Conservation (phyloP, 2,888 invertebrate genomes). For the Ophonus ardosiacus region DNA sequence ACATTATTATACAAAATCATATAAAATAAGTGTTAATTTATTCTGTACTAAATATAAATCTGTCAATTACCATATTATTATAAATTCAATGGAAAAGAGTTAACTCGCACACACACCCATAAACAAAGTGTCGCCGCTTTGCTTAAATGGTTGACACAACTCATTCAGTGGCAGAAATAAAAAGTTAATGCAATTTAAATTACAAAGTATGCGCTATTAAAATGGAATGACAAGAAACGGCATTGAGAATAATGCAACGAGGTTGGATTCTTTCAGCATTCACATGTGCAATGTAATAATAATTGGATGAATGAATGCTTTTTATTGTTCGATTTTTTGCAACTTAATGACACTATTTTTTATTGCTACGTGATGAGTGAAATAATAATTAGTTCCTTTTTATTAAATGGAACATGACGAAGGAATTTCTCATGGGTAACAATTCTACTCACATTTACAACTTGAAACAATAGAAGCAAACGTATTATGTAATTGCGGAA, state of each 20-base stretch:
- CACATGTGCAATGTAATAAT: neutral
- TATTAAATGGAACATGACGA: neutral
- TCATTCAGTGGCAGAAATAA: conserved; percentile 31
- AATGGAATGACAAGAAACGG: conserved; percentile 39
- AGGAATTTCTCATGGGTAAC: neutral
- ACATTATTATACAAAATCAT: neutral
- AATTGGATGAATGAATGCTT: neutral
- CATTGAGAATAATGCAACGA: conserved; percentile 43
- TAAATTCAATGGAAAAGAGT: neutral
- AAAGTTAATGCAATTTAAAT: conserved; percentile 47
- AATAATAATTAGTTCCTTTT: neutral
- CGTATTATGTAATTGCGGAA: too few relatives aligned
- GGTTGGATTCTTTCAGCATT: conserved; percentile 3
- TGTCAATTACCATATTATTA: neutral
- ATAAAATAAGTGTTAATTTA: conserved; percentile 41
- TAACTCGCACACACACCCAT: neutral
- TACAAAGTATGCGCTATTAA: conserved; percentile 44
- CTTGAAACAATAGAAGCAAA: too few relatives aligned
- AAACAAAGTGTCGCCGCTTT: neutral
- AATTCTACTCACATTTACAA: too few relatives aligned
- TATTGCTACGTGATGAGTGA: neutral
- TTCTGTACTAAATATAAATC: conserved; percentile 1
- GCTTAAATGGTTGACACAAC: neutral
- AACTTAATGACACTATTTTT: neutral
- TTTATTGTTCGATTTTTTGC: neutral